These are phyloP conservation scores for Hyphantria cunea DNA, from an alignment of 1,140 invertebrate species.

Conservation along the genomic window DNA sequence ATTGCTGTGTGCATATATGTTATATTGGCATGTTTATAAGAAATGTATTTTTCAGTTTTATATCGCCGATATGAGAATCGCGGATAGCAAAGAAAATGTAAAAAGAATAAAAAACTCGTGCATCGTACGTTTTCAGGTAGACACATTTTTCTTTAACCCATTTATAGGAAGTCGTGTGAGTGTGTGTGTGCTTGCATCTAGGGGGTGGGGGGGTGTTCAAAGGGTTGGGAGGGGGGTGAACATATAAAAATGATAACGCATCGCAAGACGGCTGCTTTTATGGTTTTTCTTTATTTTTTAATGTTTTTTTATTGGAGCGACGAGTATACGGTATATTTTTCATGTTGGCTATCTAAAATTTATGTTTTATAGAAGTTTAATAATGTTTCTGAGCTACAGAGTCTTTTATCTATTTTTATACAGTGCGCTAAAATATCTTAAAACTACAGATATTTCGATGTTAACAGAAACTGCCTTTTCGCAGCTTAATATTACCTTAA, in stretches of 20 bases:
- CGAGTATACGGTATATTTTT: conserved; percentile 51
- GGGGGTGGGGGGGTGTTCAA: conserved; percentile 51
- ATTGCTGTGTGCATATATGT: conserved; percentile 20
- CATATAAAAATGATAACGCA: conserved; percentile 82
- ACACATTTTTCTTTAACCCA: conserved; percentile 82
- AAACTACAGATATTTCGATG: too few species aligned
- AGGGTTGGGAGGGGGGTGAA: conserved; percentile 61
- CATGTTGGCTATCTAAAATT: conserved; percentile 27
- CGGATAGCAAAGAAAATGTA: conserved; percentile 80
- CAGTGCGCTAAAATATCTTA: not conserved
- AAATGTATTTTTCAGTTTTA: conserved; percentile 82
- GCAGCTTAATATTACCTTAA: too few species aligned
- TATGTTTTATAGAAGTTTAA: conserved; percentile 18
- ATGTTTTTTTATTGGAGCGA: conserved; percentile 74
- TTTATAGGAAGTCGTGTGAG: conserved; percentile 70
- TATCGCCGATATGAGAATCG: conserved; percentile 81
- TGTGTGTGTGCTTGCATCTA: conserved; percentile 66
- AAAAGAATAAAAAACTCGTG: conserved; percentile 76
- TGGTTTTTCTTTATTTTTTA: conserved; percentile 81
- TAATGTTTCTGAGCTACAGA: conserved; percentile 1
- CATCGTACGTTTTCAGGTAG: conserved; percentile 81
- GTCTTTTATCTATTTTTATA: conserved; percentile 3
- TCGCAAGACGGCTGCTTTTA: conserved; percentile 81
- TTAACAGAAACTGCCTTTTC: too few species aligned
- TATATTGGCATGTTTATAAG: conserved; percentile 40